Conservation (phyloP, 2,888 invertebrate genomes). For the Heliothis peltigera region DNA sequence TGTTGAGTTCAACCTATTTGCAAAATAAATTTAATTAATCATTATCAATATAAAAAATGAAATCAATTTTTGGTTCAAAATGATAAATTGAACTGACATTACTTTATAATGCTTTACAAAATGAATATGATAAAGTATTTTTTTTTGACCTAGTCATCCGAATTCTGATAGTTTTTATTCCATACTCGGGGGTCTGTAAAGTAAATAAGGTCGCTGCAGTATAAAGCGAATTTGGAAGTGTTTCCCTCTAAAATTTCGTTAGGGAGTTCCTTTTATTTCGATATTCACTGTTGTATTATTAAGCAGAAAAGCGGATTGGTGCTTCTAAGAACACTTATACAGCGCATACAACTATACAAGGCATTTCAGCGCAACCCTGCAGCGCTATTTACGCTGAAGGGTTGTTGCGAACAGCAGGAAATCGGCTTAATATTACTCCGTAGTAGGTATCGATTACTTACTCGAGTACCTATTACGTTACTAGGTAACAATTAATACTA, state of each 20-base stretch:
- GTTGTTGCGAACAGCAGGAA: slow-evolving; percentile 2
- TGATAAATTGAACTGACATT: too few relatives aligned
- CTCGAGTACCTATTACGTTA: background rate
- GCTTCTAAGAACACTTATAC: background rate
- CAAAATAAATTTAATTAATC: too few relatives aligned
- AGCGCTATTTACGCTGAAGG: background rate
- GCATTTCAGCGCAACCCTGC: background rate
- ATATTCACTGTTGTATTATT: background rate
- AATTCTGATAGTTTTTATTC: too few relatives aligned
- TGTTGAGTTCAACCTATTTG: too few relatives aligned
- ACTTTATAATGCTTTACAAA: too few relatives aligned
- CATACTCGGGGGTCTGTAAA: too few relatives aligned
- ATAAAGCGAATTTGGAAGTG: background rate
- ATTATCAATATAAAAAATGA: too few relatives aligned
- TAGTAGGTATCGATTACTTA: background rate
- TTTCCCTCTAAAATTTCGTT: background rate
- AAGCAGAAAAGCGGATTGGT: background rate
- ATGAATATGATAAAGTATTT: too few relatives aligned
- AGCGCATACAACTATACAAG: background rate
- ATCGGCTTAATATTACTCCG: background rate
- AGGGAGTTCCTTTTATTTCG: background rate
- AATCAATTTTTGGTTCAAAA: too few relatives aligned
- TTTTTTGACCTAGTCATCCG: too few relatives aligned
- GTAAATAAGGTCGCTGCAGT: too few relatives aligned
- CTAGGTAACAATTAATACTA: too few relatives aligned